Conservation (phyloP, 2,113 vertebrate species). For the Psammodynastes pulverulentus region DNA sequence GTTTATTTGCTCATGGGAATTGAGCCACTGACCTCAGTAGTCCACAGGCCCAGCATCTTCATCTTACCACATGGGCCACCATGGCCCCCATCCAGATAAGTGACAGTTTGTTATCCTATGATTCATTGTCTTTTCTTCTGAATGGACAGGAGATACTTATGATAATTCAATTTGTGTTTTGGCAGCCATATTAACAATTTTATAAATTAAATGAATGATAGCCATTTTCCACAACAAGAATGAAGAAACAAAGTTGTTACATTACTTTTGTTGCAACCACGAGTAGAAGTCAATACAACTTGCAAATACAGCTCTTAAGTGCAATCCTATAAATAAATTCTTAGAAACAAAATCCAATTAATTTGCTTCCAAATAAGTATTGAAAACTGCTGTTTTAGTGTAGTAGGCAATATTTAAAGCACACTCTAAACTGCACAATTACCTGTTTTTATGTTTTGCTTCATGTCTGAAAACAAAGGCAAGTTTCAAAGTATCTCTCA, state of each 20-base stretch:
- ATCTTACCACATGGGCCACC: too few species aligned
- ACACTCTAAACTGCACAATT: neutral
- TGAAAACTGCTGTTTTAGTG: neutral
- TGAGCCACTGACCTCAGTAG: too few species aligned
- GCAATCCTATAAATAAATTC: neutral
- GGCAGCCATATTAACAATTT: neutral
- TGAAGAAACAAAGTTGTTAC: neutral
- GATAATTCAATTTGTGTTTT: neutral
- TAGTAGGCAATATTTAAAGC: neutral
- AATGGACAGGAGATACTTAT: neutral
- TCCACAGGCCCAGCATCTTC: too few species aligned
- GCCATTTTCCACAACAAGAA: neutral
- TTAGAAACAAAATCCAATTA: neutral
- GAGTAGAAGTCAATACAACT: neutral
- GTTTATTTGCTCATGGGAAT: too few species aligned
- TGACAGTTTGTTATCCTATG: neutral
- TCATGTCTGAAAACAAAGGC: neutral
- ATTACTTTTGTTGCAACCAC: neutral
- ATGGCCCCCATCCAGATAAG: too few species aligned
- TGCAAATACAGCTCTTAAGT: neutral
- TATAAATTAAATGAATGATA: neutral
- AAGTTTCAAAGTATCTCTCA: neutral
- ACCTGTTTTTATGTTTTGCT: neutral
- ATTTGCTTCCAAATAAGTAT: neutral
- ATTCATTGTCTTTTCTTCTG: neutral